These are phyloP conservation scores for Allacma fusca DNA, from an alignment of 2,888 invertebrate genomes.

Conservation along the genomic window DNA sequence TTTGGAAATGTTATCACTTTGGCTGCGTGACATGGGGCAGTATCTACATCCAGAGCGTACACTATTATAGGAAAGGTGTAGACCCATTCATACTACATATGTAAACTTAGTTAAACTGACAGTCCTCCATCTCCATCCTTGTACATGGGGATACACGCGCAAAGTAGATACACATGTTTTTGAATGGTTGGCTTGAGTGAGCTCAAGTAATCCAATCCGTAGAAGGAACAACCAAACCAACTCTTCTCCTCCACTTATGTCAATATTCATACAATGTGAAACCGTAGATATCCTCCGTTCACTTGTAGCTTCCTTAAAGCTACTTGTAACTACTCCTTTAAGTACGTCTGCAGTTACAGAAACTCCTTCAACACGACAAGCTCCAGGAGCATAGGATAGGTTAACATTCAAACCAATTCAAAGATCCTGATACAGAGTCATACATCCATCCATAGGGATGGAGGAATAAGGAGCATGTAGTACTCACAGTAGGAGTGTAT, in stretches of 20 bases:
- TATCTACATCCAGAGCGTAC: not conserved
- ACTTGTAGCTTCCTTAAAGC: conserved; percentile 2
- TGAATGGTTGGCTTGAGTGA: conserved; percentile 39
- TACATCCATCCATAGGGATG: not conserved
- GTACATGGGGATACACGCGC: conserved; percentile 6
- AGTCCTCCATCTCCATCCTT: not conserved
- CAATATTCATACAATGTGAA: conserved; percentile 32
- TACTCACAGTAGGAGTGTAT: too few relatives aligned
- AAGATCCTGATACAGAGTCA: not conserved
- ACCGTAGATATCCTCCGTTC: conserved; percentile 17
- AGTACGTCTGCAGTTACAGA: not conserved
- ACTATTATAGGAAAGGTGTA: too few relatives aligned
- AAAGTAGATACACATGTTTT: conserved; percentile 45
- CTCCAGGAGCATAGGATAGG: conserved; percentile 3
- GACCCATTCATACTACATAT: too few relatives aligned
- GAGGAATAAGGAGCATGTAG: too few relatives aligned
- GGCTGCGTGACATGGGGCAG: conserved; percentile 27
- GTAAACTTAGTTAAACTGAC: too few relatives aligned
- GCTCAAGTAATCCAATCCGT: conserved; percentile 37
- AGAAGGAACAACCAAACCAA: conserved; percentile 19
- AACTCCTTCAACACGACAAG: conserved; percentile 10
- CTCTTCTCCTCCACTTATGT: conserved; percentile 38
- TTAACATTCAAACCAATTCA: conserved; percentile 3
- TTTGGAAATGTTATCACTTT: not conserved
- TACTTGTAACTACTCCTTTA: not conserved